Evolutionary conservation across 1,140 invertebrate genomes (phyloP), one percentile per base, ranked within the genome.

Genomic region (Trichogramma pretiosum): DNA sequence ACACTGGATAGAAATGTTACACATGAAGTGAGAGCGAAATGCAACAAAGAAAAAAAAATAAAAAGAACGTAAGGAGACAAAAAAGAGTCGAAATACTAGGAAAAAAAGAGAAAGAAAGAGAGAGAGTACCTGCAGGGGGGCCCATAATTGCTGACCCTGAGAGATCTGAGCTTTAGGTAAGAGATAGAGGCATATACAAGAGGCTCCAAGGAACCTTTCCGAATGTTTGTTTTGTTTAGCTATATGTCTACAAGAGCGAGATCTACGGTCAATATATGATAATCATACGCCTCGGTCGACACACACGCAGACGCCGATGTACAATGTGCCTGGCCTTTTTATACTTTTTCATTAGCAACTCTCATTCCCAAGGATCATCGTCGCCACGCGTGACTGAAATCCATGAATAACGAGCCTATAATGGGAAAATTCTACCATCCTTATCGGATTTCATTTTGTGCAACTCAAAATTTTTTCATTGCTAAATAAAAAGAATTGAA

Each of bases 171-270:
- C n/a, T 1, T 22, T 26, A 19, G n/a, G 24, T 11, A 28, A 35
- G 33, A 16, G 34, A 45, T 17, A 46, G 3, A 43, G 28, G 18
- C 18, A 32, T 42, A 36, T 13, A 14, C 10, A 45, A 3, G 13
- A 59, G 61, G 60, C 68, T 64, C 64, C 67, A 70, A 70, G 68
- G 65, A 66, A 68, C 62, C 63, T 52, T 60, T 60, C 52, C 60
- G 65, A 39, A 65, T 70, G 66, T 72, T 70, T 72, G 67, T 72
- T 72, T 70, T 72, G 69, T 70, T n/a, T n/a, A n/a, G 69, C 66
- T 65, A 60, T 63, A 64, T 65, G 68, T 69, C 68, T 65, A 70
- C 65, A 67, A 70, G 70, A 66, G 61, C 56, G 59, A 70, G 68
- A 72, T 68, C 66, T 72, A 69, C 66, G 64, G 64, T 61, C 65